Evolutionary conservation across 1,140 invertebrate genomes (phyloP).

Genomic region (Sminthurinus signatus): DNA sequence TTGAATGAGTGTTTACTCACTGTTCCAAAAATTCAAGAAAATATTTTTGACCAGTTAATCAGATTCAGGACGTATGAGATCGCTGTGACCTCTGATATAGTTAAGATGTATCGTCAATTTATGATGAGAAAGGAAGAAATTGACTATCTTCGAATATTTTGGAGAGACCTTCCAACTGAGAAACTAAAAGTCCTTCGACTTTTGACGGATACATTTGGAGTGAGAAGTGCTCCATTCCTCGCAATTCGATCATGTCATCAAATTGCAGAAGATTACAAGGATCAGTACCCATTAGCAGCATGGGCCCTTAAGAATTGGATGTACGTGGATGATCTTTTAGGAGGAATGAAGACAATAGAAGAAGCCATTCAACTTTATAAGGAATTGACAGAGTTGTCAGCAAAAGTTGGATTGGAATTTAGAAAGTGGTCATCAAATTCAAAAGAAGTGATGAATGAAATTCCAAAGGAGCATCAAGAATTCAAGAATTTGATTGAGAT

Average conservation of each 20-base stretch:
- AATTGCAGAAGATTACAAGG: constrained; percentile 20
- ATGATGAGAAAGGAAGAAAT: constrained; percentile 6
- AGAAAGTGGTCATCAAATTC: not conserved
- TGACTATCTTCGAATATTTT: constrained; percentile 34
- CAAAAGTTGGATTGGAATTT: not conserved
- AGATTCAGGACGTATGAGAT: constrained; percentile 23
- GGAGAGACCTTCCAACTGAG: no score
- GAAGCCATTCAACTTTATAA: not conserved
- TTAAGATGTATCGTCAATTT: constrained; percentile 40
- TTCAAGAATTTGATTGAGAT: not conserved
- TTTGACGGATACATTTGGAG: constrained; percentile 45
- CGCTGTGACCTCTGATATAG: constrained; percentile 38
- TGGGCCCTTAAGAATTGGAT: not conserved
- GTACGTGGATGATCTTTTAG: not conserved
- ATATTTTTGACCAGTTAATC: constrained; percentile 15
- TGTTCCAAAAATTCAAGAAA: constrained; percentile 31
- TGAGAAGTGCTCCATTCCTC: constrained; percentile 42
- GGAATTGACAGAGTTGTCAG: not conserved
- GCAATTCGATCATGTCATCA: constrained; percentile 42
- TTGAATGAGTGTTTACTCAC: constrained; percentile 30
- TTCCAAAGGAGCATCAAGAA: not conserved
- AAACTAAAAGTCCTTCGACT: no score
- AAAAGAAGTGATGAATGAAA: not conserved
- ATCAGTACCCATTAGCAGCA: not conserved
- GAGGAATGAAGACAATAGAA: not conserved